A percentile compares a stretch with the other conserved stretches of the same genome.
These are phyloP conservation scores for Netelia inedita DNA, from an alignment of 2,888 invertebrate genomes.

Conservation along the genomic window DNA sequence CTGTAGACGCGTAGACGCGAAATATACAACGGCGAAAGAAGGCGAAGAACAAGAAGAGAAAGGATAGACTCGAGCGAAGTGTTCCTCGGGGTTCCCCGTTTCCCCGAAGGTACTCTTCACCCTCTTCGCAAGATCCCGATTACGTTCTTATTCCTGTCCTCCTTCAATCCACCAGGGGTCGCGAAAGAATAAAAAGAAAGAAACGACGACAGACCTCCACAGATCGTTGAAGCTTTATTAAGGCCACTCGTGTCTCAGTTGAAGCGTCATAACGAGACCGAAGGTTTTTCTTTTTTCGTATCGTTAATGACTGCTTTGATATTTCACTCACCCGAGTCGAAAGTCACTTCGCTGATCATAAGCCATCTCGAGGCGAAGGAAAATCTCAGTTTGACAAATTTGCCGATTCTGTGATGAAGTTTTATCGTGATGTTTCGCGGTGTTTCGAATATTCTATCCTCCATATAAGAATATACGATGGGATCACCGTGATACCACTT, in stretches of 20 bases:
- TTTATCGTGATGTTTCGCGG: slow-evolving; percentile 93
- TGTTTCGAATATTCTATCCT: slow-evolving; percentile 92
- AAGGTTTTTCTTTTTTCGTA: slow-evolving; percentile 20
- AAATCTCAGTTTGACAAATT: slow-evolving; percentile 92
- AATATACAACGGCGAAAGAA: slow-evolving; percentile 20
- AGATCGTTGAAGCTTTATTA: slow-evolving; percentile 57
- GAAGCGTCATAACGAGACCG: slow-evolving; percentile 23
- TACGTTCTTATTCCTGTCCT: slow-evolving; percentile 51
- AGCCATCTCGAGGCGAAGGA: slow-evolving; percentile 94
- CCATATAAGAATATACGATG: slow-evolving; percentile 90
- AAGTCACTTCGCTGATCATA: slow-evolving; percentile 95
- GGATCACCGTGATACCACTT: slow-evolving; percentile 92
- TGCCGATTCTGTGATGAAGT: slow-evolving; percentile 92
- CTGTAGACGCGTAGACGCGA: background rate
- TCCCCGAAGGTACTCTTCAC: slow-evolving; percentile 58
- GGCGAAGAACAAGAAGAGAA: slow-evolving; percentile 28
- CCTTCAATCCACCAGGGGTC: slow-evolving; percentile 28
- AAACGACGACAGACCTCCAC: slow-evolving; percentile 27
- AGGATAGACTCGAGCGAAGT: slow-evolving; percentile 51
- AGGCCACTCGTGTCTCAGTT: slow-evolving; percentile 37
- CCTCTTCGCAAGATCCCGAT: slow-evolving; percentile 61
- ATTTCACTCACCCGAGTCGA: slow-evolving; percentile 90
- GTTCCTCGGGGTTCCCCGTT: slow-evolving; percentile 61
- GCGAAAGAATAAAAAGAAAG: slow-evolving; percentile 28
- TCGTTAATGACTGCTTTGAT: slow-evolving; percentile 25